Conservation (phyloP, 2,113 vertebrate species). For the Malurus cyaneus region DNA sequence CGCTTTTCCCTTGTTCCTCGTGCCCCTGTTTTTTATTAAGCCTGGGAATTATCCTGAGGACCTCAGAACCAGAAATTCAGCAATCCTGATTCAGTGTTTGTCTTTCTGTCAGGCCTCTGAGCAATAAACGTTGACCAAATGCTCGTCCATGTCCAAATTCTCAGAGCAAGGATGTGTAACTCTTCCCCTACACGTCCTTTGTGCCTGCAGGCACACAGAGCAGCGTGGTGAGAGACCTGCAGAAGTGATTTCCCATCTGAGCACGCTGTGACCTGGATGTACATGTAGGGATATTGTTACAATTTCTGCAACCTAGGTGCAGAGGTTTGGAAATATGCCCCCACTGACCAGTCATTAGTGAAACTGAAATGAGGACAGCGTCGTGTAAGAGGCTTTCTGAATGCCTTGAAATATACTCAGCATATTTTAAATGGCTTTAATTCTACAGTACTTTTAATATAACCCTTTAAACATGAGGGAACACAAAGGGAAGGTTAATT, state of each 20-base stretch:
- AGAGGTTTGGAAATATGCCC: conserved; percentile 39
- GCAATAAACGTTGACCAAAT: not conserved
- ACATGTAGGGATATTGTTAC: not conserved
- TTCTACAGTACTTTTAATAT: conserved; percentile 51
- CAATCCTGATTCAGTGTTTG: not conserved
- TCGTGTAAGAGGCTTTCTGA: conserved; percentile 12
- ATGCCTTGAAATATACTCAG: conserved; percentile 47
- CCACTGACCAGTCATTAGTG: not conserved
- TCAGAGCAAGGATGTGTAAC: not conserved
- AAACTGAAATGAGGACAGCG: conserved; percentile 49
- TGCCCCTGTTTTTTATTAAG: not conserved
- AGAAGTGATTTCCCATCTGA: conserved; percentile 23
- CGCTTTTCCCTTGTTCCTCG: not conserved
- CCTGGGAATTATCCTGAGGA: not conserved
- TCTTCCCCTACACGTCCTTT: not conserved
- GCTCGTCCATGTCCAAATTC: not conserved
- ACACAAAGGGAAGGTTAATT: conserved; percentile 69
- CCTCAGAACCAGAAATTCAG: not conserved
- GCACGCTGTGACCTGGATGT: not conserved
- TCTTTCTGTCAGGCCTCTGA: not conserved
- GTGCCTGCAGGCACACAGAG: not conserved
- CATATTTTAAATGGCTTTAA: conserved; percentile 55
- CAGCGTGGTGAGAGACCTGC: not conserved
- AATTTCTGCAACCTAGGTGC: conserved; percentile 40
- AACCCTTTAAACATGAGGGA: conserved; percentile 70